Evolutionary conservation across 2,797 vertebrate species (phyloP).

Genomic region (Poecilia picta): DNA sequence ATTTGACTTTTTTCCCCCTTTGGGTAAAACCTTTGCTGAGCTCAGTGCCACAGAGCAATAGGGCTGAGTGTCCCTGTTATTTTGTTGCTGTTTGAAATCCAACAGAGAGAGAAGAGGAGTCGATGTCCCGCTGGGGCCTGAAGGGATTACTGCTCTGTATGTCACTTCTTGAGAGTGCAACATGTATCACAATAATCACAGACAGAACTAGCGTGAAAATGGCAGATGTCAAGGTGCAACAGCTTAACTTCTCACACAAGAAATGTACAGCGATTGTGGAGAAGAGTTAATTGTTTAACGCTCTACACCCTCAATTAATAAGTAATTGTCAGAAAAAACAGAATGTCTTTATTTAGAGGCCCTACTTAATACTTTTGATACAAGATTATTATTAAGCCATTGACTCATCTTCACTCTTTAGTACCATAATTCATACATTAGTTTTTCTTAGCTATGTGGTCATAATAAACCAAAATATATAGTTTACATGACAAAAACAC

Average conservation of each 20-base stretch:
- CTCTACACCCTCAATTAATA: not conserved
- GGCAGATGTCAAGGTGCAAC: constrained; percentile 36
- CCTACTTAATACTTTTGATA: not conserved
- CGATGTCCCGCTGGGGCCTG: constrained; percentile 62
- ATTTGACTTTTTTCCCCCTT: not conserved
- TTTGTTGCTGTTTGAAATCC: constrained; percentile 36
- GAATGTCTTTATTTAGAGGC: not conserved
- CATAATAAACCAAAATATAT: not conserved
- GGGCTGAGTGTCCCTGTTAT: constrained; percentile 5
- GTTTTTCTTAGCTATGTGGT: not conserved
- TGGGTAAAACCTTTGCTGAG: constrained; percentile 17
- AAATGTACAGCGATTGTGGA: not conserved
- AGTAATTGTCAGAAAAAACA: not conserved
- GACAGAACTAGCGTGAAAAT: constrained; percentile 29
- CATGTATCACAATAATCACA: constrained; percentile 15
- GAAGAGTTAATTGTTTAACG: not conserved
- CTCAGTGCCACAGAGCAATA: constrained; percentile 15
- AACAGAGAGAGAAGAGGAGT: constrained; percentile 56
- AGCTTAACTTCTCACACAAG: constrained; percentile 40
- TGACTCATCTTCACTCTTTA: not conserved
- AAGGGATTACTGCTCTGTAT: constrained; percentile 65
- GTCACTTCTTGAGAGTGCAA: constrained; percentile 55
- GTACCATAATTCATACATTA: not conserved
- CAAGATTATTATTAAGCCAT: not conserved
- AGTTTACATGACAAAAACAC: not conserved